Conservation (phyloP, 1,140 invertebrate species). For the Drosophila truncata region DNA sequence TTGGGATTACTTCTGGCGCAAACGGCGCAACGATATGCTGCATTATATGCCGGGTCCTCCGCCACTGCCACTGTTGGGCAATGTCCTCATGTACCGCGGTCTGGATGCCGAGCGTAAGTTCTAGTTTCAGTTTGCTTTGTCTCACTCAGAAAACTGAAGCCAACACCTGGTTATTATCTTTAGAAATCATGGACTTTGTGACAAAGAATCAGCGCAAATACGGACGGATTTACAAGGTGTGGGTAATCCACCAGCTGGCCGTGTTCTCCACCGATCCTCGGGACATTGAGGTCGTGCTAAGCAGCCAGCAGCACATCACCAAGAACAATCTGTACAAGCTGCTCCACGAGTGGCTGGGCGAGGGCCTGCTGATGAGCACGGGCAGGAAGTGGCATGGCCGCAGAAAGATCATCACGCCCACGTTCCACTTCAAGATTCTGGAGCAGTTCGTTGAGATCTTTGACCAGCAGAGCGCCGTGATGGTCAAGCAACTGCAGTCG, state of each 20-base stretch:
- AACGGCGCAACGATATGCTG: constrained; percentile 55
- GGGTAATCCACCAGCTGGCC: constrained; percentile 86
- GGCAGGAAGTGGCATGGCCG: constrained; percentile 70
- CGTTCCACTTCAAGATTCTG: constrained; percentile 94
- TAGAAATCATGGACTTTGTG: constrained; percentile 61
- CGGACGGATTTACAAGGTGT: constrained; percentile 87
- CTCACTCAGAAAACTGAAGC: no score
- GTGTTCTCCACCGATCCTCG: constrained; percentile 83
- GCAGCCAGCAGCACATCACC: constrained; percentile 65
- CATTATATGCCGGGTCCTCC: constrained; percentile 51
- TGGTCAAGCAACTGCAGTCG: constrained; percentile 87
- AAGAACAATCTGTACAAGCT: constrained; percentile 83
- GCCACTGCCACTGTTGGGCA: constrained; percentile 58
- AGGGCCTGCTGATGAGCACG: constrained; percentile 84
- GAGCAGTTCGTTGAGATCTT: constrained; percentile 91
- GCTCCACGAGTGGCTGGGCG: constrained; percentile 85
- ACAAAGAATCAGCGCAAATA: constrained; percentile 45
- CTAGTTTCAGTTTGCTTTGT: neutral
- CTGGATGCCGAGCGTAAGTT: constrained; percentile 55
- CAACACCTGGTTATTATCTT: neutral
- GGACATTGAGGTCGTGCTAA: constrained; percentile 65
- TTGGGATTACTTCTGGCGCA: constrained; percentile 65
- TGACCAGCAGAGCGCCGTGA: constrained; percentile 88
- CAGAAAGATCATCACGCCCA: constrained; percentile 89
- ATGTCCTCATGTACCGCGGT: constrained; percentile 46